Evolutionary conservation across 2,797 vertebrate genomes (phyloP), one percentile per base, ranked within the genome.

Genomic region (Calcarius lapponicus): DNA sequence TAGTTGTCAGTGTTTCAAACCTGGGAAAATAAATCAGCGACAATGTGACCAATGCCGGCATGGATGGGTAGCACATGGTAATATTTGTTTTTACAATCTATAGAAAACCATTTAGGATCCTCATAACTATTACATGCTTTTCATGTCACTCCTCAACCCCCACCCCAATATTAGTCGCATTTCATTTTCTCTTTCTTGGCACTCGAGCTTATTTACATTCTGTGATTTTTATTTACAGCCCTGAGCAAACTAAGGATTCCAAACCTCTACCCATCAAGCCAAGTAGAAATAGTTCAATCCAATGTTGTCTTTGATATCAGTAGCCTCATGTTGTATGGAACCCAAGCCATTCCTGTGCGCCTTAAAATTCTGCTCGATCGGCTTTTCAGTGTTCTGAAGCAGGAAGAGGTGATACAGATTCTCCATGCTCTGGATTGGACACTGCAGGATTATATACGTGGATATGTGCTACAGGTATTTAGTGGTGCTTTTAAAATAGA

Each of bases 61-160:
- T 80, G 99, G 99, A 98, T 99, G 99, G 99, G 99, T 99, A 61
- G 99, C 99, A 58, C 99, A 99, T 32, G 99, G 99, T 99, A 98
- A 98, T 96, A 76, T 11, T 89, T 93, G 54, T 83, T 92, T 71
- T 91, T 86, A 50, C 74, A 84, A 69, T 76, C 65, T 91, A 13
- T 80, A 36, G 36, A 61, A 93, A 86, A 80, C 7, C 21, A 69
- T 65, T 54, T 60, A 69, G 48, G 16, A 45, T 32, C 71, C 24
- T 92, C 7, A 10, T 78, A 29, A 31, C 5, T 86, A 1, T 28
- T 57, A 38, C 8, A 5, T 67, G 38, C 26, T 81, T 80, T 83
- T 70, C 25, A 10, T 82, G 29, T 71, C 42, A 50, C 18, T 17
- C 20, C n/a, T 62, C 26, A 31, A 3, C 6, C 32, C n/a, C 28